Conservation (phyloP, 2,113 vertebrate genomes). For the Ramphastos sulfuratus region DNA sequence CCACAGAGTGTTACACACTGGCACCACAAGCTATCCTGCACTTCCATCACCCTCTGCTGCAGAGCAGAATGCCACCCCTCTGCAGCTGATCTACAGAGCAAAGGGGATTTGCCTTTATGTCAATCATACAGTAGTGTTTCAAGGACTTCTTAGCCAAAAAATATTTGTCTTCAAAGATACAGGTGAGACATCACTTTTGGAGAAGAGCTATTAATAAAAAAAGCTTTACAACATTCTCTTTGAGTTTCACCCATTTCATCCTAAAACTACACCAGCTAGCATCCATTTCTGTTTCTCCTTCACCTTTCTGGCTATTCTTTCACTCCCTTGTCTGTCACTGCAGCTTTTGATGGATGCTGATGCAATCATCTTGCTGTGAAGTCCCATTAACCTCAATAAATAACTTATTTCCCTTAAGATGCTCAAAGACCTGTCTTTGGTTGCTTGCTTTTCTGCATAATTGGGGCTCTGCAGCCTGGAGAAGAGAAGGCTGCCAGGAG, state of each 20-base stretch:
- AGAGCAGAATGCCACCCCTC: neutral
- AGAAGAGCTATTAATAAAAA: neutral
- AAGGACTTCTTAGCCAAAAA: neutral
- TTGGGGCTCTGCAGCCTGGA: too few relatives aligned
- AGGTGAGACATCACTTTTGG: neutral
- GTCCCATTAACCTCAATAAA: conserved; percentile 27
- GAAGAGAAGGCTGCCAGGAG: too few relatives aligned
- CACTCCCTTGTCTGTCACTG: neutral
- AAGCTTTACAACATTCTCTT: neutral
- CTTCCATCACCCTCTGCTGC: neutral
- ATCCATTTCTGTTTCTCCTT: neutral
- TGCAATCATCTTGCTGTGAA: conserved; percentile 13
- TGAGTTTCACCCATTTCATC: neutral
- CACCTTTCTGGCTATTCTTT: neutral
- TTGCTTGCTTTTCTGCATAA: neutral
- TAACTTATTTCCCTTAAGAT: neutral
- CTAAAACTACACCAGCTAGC: neutral
- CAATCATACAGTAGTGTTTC: fast-evolving
- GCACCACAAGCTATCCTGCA: neutral
- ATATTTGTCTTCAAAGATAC: neutral
- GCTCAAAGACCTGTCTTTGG: neutral
- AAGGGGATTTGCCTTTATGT: neutral
- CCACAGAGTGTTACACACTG: neutral
- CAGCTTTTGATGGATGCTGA: neutral
- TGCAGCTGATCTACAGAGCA: neutral